Percentiles rank a stretch among this genome's conserved stretches.
Evolutionary conservation across 2,113 vertebrate genomes (phyloP).

Genomic region (Hypocryptadius cinnamomeus): DNA sequence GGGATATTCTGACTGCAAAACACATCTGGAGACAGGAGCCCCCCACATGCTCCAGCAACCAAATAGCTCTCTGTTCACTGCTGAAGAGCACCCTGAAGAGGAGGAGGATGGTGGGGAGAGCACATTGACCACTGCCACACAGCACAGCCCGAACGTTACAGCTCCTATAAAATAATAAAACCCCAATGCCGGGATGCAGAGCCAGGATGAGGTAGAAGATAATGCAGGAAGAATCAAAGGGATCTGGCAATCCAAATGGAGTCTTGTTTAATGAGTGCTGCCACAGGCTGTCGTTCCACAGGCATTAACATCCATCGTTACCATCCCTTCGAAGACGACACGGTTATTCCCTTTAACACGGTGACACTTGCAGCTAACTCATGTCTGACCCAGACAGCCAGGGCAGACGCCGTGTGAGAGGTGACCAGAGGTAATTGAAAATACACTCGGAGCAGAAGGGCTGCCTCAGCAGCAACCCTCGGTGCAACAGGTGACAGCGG

Average conservation of each 20-base stretch:
- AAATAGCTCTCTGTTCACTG: not conserved
- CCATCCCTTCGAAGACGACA: accelerated
- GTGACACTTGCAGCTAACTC: not conserved
- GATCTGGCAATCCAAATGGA: not conserved
- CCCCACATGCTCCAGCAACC: not conserved
- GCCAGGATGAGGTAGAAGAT: not conserved
- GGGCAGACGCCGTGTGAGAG: not conserved
- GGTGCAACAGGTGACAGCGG: not conserved
- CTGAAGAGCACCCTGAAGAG: not conserved
- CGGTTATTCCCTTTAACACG: not conserved
- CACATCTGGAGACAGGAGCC: accelerated
- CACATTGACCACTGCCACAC: accelerated
- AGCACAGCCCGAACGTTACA: accelerated
- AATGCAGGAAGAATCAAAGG: not conserved
- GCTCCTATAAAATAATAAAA: conserved; percentile 37
- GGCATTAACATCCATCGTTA: not conserved
- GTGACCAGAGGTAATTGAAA: not conserved
- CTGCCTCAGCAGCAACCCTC: not conserved
- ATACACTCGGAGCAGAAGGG: not conserved
- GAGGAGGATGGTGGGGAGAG: not conserved
- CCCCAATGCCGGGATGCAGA: accelerated
- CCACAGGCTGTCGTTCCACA: not conserved
- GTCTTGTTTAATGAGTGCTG: not conserved
- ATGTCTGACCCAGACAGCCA: not conserved
- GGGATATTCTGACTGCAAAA: not conserved